Percentiles rank a stretch among this genome's conserved stretches.
These are phyloP conservation scores for Phyllotis vaccarum DNA, from an alignment of 2,797 vertebrate species.

Conservation along the genomic window DNA sequence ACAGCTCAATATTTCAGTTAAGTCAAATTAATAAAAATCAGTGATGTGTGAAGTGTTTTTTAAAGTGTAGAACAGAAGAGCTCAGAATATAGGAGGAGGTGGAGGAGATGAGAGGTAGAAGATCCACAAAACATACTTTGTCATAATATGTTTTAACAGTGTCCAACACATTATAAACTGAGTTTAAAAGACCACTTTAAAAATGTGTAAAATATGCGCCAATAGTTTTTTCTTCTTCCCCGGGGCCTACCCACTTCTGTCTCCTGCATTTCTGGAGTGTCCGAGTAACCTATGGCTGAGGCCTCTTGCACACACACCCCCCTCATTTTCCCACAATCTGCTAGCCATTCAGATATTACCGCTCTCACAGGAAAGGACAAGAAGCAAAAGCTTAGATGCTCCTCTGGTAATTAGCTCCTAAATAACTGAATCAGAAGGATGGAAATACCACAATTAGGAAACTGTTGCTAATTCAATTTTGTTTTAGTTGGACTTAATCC, in stretches of 20 bases:
- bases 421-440: constrained; percentile 57
- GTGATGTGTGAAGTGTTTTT: not conserved
- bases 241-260: accelerated
- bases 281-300: not conserved
- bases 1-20: not conserved
- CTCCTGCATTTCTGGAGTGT: not conserved
- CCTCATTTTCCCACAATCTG: not conserved
- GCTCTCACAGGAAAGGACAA: not conserved
- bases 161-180: not conserved
- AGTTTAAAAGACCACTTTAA: not conserved
- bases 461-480: constrained; percentile 60
- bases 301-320: accelerated
- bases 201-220: not conserved
- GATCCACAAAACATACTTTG: not conserved
- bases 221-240: not conserved
- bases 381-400: constrained; percentile 49
- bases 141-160: not conserved
- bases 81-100: not conserved
- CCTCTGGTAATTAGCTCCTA: constrained; percentile 56
- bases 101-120: not conserved
- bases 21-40: constrained; percentile 31
- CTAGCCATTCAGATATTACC: not conserved
- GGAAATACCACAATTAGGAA: constrained; percentile 51
- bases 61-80: not conserved
- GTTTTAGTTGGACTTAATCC: constrained; percentile 63